A percentile compares a stretch with the other conserved stretches of the same genome.
Evolutionary conservation across 2,113 vertebrate genomes (phyloP).

Genomic region (Grantiella picta): DNA sequence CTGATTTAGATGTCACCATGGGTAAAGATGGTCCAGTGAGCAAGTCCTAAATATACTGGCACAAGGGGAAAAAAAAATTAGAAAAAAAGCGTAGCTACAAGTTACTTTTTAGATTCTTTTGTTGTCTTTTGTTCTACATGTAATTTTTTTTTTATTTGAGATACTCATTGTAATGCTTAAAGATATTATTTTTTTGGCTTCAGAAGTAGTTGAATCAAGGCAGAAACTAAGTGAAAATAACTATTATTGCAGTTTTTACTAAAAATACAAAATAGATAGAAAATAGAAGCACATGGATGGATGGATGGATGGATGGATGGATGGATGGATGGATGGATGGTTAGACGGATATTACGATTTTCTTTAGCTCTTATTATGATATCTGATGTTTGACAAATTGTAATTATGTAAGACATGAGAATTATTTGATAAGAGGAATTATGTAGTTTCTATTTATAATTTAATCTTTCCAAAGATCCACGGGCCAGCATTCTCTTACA

Average conservation of each 20-base stretch:
- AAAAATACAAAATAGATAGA: background rate
- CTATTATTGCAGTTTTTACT: background rate
- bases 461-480: background rate
- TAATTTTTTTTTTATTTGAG: background rate
- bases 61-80: background rate
- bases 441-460: background rate
- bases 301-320: background rate
- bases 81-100: background rate
- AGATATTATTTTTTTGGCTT: background rate
- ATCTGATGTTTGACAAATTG: background rate
- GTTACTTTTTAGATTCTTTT: background rate
- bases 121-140: background rate
- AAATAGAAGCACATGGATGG: background rate
- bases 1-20: background rate
- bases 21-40: background rate
- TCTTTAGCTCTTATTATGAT: background rate
- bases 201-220: background rate
- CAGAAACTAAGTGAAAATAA: background rate
- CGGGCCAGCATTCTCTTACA: accelerated
- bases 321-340: background rate
- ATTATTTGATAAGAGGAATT: background rate
- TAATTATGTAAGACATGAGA: background rate
- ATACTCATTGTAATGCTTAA: accelerated
- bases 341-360: background rate
- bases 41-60: background rate